A percentile compares a stretch with the other conserved stretches of the same genome.
Conservation (phyloP, 2,888 invertebrate species). For the Drosophila antonietae region DNA sequence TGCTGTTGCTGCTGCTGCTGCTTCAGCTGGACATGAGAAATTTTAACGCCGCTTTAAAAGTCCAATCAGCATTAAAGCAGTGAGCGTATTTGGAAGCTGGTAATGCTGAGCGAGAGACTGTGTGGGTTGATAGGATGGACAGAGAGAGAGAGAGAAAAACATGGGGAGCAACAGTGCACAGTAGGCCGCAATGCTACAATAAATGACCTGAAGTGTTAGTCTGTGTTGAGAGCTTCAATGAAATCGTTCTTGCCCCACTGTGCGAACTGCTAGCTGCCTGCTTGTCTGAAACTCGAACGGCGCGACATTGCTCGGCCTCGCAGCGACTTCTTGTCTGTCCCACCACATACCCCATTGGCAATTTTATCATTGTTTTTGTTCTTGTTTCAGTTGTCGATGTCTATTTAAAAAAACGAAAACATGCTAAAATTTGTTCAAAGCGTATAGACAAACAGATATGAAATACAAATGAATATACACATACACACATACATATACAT, state of each 20-base stretch:
- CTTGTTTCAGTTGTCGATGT: slow-evolving; percentile 50
- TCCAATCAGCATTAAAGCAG: slow-evolving; percentile 67
- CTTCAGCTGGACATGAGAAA: slow-evolving; percentile 61
- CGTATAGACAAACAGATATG: slow-evolving; percentile 44
- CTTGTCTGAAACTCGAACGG: slow-evolving; percentile 63
- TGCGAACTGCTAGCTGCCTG: slow-evolving; percentile 39
- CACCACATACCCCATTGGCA: background rate
- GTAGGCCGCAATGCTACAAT: slow-evolving; percentile 20
- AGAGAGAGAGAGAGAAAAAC: slow-evolving; percentile 10
- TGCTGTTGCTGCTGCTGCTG: slow-evolving; percentile 49
- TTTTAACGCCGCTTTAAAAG: slow-evolving; percentile 60
- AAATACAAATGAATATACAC: slow-evolving; percentile 6
- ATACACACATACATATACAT: background rate
- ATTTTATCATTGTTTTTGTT: slow-evolving; percentile 59
- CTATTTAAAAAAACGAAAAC: slow-evolving; percentile 71
- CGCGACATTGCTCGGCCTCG: slow-evolving; percentile 68
- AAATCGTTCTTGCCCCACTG: slow-evolving; percentile 40
- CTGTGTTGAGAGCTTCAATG: background rate
- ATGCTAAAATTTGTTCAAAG: slow-evolving; percentile 67
- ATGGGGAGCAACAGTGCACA: slow-evolving; percentile 37
- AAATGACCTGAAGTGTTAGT: slow-evolving; percentile 6
- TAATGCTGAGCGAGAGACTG: slow-evolving; percentile 45
- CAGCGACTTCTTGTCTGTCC: slow-evolving; percentile 17
- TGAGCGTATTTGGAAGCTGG: slow-evolving; percentile 65
- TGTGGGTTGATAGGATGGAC: slow-evolving; percentile 15